These are phyloP conservation scores for Notarius quadriscutis DNA, from an alignment of 2,113 vertebrate species.

Conservation along the genomic window DNA sequence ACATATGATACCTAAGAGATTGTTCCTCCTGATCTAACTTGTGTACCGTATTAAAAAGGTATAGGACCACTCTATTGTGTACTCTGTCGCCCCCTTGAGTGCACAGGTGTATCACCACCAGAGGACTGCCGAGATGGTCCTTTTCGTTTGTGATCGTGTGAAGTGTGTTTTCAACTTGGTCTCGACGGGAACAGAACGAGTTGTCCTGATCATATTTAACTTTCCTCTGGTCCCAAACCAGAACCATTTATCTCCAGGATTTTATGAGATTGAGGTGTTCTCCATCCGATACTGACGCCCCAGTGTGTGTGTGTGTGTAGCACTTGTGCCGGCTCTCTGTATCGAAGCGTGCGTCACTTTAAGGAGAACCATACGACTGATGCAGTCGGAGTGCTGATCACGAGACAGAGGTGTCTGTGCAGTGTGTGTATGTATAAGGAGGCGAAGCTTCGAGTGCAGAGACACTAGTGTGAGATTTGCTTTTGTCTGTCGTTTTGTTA, in stretches of 20 bases:
- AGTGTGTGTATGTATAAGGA: no score
- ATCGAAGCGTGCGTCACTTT: no score
- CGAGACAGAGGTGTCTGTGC: no score
- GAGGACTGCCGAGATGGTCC: not conserved
- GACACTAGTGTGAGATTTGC: no score
- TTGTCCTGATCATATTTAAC: not conserved
- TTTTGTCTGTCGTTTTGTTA: no score
- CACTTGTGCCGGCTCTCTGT: no score
- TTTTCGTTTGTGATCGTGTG: not conserved
- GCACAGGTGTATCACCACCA: not conserved
- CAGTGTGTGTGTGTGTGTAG: no score
- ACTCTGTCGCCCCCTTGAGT: constrained; percentile 6
- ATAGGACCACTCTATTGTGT: not conserved
- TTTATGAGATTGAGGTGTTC: not conserved
- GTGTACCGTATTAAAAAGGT: not conserved
- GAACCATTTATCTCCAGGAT: not conserved
- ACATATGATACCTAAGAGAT: no score
- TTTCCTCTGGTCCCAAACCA: not conserved
- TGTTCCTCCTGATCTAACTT: not conserved
- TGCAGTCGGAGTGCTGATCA: no score
- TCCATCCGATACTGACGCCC: no score
- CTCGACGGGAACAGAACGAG: not conserved
- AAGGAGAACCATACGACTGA: no score
- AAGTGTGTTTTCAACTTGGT: not conserved
- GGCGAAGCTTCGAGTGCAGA: no score